Percentiles rank a stretch among this genome's conserved stretches.
Conservation (phyloP, 2,888 invertebrate genomes). For the Panopea generosa region DNA sequence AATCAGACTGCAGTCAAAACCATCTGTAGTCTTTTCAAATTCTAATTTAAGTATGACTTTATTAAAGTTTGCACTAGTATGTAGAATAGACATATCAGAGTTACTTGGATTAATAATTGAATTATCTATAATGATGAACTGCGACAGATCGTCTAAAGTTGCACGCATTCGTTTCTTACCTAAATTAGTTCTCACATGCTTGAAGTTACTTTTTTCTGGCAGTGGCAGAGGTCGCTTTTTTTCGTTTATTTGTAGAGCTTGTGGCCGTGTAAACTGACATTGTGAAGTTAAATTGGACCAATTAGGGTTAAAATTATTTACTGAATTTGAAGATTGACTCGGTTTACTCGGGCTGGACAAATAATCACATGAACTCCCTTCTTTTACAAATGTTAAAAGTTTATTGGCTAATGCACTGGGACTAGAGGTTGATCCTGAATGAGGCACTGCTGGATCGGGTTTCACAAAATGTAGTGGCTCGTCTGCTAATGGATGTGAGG, state of each 20-base stretch:
- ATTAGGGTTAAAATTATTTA: too few relatives aligned
- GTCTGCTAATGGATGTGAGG: constrained; percentile 26
- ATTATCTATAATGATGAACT: constrained; percentile 75
- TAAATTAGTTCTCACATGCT: too few relatives aligned
- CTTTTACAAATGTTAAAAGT: constrained; percentile 38
- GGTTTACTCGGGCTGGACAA: background rate
- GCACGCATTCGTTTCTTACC: too few relatives aligned
- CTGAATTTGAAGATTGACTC: too few relatives aligned
- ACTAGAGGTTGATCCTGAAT: background rate
- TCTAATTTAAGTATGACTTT: constrained; percentile 74
- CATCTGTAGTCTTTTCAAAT: constrained; percentile 57
- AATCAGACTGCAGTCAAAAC: constrained; percentile 65
- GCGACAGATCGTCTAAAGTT: constrained; percentile 58
- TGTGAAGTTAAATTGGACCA: too few relatives aligned
- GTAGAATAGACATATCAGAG: constrained; percentile 64
- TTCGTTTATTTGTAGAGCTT: too few relatives aligned
- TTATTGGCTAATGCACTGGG: constrained; percentile 25
- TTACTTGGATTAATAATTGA: constrained; percentile 31
- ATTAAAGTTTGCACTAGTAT: constrained; percentile 77
- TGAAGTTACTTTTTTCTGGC: background rate
- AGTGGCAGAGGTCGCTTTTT: too few relatives aligned
- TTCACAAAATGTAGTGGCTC: constrained; percentile 28
- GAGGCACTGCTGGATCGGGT: background rate
- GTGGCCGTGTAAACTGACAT: too few relatives aligned
- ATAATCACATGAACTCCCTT: background rate